Conservation (phyloP, 2,888 invertebrate genomes). For the Parnassius mnemosyne region DNA sequence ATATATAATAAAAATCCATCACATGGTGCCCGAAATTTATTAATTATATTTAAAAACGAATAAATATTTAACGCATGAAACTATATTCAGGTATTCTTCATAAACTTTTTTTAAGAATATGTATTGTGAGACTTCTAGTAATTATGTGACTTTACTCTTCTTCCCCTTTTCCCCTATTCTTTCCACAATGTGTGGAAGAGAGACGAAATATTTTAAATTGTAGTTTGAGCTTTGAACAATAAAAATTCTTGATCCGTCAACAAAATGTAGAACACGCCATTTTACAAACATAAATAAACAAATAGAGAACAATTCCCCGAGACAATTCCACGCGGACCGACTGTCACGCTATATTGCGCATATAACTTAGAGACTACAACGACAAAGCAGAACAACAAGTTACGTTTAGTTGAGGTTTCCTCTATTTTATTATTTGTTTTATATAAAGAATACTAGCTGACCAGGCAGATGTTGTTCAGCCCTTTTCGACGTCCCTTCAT, state of each 20-base stretch:
- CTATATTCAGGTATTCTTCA: no score
- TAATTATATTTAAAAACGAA: no score
- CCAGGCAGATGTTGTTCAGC: no score
- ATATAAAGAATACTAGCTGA: no score
- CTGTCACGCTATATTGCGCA: slow-evolving; percentile 21
- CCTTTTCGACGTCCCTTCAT: no score
- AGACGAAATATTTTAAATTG: neutral
- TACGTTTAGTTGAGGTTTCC: slow-evolving; percentile 14
- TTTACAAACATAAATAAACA: slow-evolving; percentile 20
- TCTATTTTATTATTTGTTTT: slow-evolving; percentile 1
- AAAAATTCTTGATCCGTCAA: slow-evolving; percentile 13
- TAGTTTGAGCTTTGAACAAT: slow-evolving; percentile 4
- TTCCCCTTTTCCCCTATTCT: no score
- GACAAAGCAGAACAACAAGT: slow-evolving; percentile 20
- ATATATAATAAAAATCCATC: no score
- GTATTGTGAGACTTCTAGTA: no score
- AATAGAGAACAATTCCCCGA: slow-evolving; percentile 16
- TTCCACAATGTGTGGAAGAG: neutral
- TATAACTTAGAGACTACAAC: slow-evolving; percentile 21
- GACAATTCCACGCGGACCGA: slow-evolving; percentile 18
- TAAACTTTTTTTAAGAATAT: no score
- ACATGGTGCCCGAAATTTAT: no score
- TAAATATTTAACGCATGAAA: no score
- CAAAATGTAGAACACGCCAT: slow-evolving; percentile 18
- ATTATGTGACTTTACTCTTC: no score